Conservation (phyloP, 37 sponge, comb jelly and placozoan species). For the Axinella damicornis region DNA sequence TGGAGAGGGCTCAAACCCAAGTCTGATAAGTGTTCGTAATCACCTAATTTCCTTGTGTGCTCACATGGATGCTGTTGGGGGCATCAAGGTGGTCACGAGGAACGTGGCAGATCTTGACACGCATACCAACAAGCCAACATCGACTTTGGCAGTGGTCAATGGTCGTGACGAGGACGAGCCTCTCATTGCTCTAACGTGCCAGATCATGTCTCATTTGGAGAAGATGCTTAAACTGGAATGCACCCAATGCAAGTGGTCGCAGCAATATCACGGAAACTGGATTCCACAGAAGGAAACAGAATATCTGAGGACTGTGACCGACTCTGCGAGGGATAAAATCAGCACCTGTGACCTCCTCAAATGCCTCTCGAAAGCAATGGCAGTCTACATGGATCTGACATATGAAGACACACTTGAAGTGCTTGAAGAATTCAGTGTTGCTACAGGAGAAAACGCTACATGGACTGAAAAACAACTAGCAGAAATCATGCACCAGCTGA, state of each 20-base stretch:
- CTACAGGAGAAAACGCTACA: neutral
- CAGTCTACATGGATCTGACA: slow-evolving; percentile 27
- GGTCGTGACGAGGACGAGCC: slow-evolving; percentile 26
- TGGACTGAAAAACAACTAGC: neutral
- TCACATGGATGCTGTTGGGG: slow-evolving; percentile 64
- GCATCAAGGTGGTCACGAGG: slow-evolving; percentile 49
- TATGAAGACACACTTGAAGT: slow-evolving; percentile 50
- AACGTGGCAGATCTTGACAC: slow-evolving; percentile 24
- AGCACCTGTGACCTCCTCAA: slow-evolving; percentile 13
- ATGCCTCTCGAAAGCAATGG: slow-evolving; percentile 26
- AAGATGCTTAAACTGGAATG: neutral
- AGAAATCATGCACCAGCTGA: neutral
- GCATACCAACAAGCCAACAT: neutral
- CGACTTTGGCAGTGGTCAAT: slow-evolving; percentile 5
- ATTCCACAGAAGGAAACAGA: slow-evolving; percentile 11
- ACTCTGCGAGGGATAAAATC: slow-evolving; percentile 20
- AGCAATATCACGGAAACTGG: slow-evolving; percentile 33
- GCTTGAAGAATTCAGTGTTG: neutral
- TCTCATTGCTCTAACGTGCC: neutral
- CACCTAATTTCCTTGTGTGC: slow-evolving; percentile 70
- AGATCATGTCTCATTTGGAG: slow-evolving; percentile 35
- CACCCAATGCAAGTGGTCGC: neutral
- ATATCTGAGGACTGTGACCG: slow-evolving; percentile 10
- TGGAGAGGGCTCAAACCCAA: slow-evolving; percentile 33
- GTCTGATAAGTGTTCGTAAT: slow-evolving; percentile 27